phyloP scores from a whole-genome alignment of 2,888 invertebrate species.

The Lymantria dispar region DNA sequence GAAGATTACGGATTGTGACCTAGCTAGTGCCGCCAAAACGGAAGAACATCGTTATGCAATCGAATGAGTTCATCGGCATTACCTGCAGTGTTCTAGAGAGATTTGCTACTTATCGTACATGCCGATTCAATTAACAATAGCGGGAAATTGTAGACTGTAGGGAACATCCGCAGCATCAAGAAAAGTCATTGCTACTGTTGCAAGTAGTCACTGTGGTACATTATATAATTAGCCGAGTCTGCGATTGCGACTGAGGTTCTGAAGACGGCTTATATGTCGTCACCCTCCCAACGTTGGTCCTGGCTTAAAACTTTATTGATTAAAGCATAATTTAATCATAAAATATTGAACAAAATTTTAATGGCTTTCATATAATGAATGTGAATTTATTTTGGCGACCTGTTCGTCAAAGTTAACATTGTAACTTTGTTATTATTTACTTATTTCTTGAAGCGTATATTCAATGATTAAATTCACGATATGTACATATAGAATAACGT shows the following conservation, averaged over 20 bases:
- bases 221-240: too few relatives aligned
- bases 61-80: constrained; percentile 29
- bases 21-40: constrained; percentile 17
- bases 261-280: too few relatives aligned
- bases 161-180: too few relatives aligned
- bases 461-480: too few relatives aligned
- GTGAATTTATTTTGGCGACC: neutral
- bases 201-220: too few relatives aligned
- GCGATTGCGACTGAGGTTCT: too few relatives aligned
- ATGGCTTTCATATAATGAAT: neutral
- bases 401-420: neutral
- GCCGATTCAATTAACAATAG: constrained; percentile 29
- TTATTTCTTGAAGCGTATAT: too few relatives aligned
- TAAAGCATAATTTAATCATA: constrained; percentile 5
- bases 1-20: constrained; percentile 29
- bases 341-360: neutral
- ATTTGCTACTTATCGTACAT: constrained; percentile 22
- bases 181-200: too few relatives aligned
- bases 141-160: constrained; percentile 13
- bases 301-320: too few relatives aligned
- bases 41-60: constrained; percentile 32
- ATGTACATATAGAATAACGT: too few relatives aligned
- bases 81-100: constrained; percentile 22
- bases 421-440: neutral
- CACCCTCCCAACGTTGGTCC: too few relatives aligned